Percentiles rank a stretch among this genome's conserved stretches.
phyloP scores from a whole-genome alignment of 2,797 vertebrate species.

The Danio albolineatus region DNA sequence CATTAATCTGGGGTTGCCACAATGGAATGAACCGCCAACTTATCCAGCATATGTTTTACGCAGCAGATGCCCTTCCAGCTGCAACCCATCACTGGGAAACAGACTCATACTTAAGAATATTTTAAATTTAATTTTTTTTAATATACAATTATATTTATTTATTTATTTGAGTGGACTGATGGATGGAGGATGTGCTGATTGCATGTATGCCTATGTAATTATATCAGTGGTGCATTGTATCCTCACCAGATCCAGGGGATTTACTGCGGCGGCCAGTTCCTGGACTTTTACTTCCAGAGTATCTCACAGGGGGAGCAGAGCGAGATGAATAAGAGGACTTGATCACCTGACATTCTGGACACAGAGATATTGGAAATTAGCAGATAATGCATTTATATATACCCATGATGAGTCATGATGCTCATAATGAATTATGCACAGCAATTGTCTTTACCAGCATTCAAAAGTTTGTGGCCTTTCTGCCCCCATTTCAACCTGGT shows the following conservation, averaged over 20 bases:
- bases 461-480: not conserved
- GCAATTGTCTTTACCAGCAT: not conserved
- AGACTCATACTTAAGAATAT: too few species aligned
- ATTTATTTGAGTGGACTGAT: too few species aligned
- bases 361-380: conserved; percentile 39
- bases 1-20: too few species aligned
- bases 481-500: too few species aligned
- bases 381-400: not conserved
- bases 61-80: too few species aligned
- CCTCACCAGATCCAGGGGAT: conserved; percentile 89
- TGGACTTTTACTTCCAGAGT: conserved; percentile 86
- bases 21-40: too few species aligned
- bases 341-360: conserved; percentile 89
- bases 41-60: too few species aligned
- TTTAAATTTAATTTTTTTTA: too few species aligned
- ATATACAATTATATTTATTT: too few species aligned
- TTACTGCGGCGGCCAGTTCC: conserved; percentile 87
- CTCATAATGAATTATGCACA: not conserved
- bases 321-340: conserved; percentile 87
- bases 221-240: not conserved
- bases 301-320: conserved; percentile 75
- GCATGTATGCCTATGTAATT: not conserved
- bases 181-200: too few species aligned
- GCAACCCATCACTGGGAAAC: too few species aligned
- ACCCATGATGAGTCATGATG: not conserved